Percentiles rank a stretch among this genome's conserved stretches.
Conservation (phyloP, 2,113 vertebrate genomes). For the Sialia sialis region DNA sequence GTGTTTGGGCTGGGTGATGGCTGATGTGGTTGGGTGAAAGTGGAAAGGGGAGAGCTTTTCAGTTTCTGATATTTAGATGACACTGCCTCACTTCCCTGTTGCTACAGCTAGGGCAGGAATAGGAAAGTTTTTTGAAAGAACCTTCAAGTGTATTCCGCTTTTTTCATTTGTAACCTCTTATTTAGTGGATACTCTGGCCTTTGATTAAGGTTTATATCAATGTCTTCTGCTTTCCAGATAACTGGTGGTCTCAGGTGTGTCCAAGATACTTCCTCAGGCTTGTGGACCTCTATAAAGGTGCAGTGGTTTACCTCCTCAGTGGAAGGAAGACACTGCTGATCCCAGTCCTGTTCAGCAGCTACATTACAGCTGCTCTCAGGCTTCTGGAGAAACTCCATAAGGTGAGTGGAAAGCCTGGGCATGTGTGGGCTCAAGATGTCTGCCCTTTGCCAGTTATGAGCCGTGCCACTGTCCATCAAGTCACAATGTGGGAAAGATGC, state of each 20-base stretch:
- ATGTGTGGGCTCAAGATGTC: background rate
- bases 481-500: background rate
- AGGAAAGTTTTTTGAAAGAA: background rate
- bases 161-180: background rate
- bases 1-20: background rate
- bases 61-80: background rate
- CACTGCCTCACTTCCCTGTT: background rate
- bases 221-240: constrained; percentile 78
- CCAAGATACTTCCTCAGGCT: constrained; percentile 86
- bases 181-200: background rate
- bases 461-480: background rate
- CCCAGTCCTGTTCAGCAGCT: constrained; percentile 88
- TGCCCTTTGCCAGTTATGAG: background rate
- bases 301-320: constrained; percentile 90
- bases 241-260: constrained; percentile 96
- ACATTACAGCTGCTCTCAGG: constrained; percentile 85
- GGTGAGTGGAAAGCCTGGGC: constrained; percentile 64
- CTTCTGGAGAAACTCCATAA: constrained; percentile 95
- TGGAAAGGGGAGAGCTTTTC: background rate
- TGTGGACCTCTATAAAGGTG: constrained; percentile 92
- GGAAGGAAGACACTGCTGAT: constrained; percentile 88
- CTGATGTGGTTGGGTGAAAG: background rate
- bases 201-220: background rate
- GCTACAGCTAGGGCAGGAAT: background rate
- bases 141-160: background rate